A percentile compares a stretch with the other conserved stretches of the same genome.
Evolutionary conservation across 2,797 vertebrate species (phyloP).

Genomic region (Tragelaphus eurycerus): DNA sequence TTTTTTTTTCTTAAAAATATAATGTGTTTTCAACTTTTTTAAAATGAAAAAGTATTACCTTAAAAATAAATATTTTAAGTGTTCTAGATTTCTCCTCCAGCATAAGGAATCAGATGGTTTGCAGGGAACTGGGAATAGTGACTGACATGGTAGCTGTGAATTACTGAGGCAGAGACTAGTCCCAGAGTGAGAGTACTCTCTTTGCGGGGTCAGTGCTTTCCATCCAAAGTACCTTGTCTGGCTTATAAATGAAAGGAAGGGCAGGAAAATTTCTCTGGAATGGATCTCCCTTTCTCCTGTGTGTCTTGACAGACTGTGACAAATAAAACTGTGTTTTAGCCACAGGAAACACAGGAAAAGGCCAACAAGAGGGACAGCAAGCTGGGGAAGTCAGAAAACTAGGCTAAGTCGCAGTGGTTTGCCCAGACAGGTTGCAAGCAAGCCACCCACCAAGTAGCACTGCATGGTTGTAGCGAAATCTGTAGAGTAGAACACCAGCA

Average conservation of each 20-base stretch:
- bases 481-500: conserved; percentile 28
- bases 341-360: background rate
- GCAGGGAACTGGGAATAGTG: background rate
- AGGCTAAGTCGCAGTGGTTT: conserved; percentile 67
- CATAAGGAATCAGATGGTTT: background rate
- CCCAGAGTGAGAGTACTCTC: background rate
- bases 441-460: background rate
- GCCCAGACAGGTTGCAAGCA: conserved; percentile 45
- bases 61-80: background rate
- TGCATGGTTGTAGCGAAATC: background rate
- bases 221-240: background rate
- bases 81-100: background rate
- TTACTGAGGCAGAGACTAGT: background rate
- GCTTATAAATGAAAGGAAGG: background rate
- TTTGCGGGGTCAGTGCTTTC: background rate
- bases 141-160: background rate
- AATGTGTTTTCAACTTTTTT: background rate
- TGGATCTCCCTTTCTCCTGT: background rate
- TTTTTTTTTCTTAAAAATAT: background rate
- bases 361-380: background rate
- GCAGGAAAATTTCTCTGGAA: background rate
- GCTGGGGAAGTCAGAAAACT: conserved; percentile 5
- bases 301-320: background rate
- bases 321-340: background rate
- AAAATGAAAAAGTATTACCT: background rate